phyloP scores from a whole-genome alignment of 2,113 vertebrate genomes.

The Sterna hirundo region DNA sequence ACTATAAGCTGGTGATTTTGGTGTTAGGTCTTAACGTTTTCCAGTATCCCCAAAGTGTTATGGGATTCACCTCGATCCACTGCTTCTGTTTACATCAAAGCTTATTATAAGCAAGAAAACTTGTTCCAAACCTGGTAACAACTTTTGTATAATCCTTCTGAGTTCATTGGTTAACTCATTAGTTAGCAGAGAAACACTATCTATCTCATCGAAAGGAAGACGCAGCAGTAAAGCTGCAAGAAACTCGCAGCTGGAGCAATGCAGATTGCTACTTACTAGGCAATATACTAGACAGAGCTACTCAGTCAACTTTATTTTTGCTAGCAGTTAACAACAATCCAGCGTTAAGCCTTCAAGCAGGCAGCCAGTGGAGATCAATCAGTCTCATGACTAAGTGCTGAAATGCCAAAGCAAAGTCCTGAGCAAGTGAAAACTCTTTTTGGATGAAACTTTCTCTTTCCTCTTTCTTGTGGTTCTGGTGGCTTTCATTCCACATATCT shows the following conservation, averaged over 20 bases:
- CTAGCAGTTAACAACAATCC: background rate
- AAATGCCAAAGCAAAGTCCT: slow-evolving; percentile 1
- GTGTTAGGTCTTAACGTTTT: background rate
- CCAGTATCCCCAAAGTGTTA: background rate
- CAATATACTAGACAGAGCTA: background rate
- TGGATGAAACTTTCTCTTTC: background rate
- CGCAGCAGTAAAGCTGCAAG: background rate
- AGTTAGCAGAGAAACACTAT: background rate
- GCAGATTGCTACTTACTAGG: background rate
- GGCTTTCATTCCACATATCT: background rate
- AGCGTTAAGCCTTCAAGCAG: background rate
- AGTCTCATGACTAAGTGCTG: slow-evolving; percentile 5
- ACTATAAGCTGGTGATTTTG: background rate
- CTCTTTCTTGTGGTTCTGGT: slow-evolving; percentile 11
- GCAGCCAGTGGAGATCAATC: background rate
- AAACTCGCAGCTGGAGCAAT: background rate
- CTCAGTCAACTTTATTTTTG: background rate
- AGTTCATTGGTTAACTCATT: background rate
- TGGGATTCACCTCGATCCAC: background rate
- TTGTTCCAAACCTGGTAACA: background rate
- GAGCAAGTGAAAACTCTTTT: slow-evolving; percentile 20
- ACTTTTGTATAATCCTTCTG: background rate
- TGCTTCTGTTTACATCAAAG: background rate
- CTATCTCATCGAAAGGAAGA: background rate
- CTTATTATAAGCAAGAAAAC: background rate